Evolutionary conservation across 2,113 vertebrate species (phyloP).

Genomic region (Tachysurus vachellii): DNA sequence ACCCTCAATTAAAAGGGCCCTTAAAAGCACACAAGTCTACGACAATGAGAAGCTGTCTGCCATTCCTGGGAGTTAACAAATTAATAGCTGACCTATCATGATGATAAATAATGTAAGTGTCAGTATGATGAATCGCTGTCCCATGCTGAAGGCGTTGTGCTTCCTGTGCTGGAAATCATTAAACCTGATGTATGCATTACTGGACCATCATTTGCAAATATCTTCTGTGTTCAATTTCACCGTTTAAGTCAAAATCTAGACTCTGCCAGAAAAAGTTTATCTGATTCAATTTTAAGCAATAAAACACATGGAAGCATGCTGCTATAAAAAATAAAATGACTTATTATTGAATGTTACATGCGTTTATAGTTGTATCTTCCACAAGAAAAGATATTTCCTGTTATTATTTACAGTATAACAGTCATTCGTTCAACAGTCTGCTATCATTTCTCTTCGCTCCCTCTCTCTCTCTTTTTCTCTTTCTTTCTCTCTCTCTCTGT

Average conservation of each 20-base stretch:
- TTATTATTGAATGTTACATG: not conserved
- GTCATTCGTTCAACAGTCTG: not conserved
- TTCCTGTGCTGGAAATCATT: conserved; percentile 63
- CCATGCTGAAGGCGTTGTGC: conserved; percentile 44
- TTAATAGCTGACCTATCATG: conserved; percentile 38
- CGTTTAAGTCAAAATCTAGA: conserved; percentile 46
- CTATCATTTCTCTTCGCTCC: not conserved
- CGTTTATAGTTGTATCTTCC: not conserved
- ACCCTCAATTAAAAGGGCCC: conserved; percentile 55
- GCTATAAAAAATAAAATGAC: too few species aligned
- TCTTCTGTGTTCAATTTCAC: conserved; percentile 65
- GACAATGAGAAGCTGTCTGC: not conserved
- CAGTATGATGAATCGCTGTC: conserved; percentile 57
- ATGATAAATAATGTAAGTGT: conserved; percentile 54
- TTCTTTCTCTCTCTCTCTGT: not conserved
- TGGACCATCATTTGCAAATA: conserved; percentile 58
- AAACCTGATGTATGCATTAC: conserved; percentile 50
- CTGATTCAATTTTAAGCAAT: not conserved
- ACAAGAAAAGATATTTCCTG: not conserved
- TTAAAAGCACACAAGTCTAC: conserved; percentile 1
- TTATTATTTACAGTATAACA: not conserved
- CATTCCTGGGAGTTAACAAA: conserved; percentile 32
- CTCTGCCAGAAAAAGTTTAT: conserved; percentile 2
- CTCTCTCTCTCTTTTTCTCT: not conserved
- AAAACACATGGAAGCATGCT: not conserved